Conservation (phyloP, 2,888 invertebrate species). For the Drosophila nr. fundita region DNA sequence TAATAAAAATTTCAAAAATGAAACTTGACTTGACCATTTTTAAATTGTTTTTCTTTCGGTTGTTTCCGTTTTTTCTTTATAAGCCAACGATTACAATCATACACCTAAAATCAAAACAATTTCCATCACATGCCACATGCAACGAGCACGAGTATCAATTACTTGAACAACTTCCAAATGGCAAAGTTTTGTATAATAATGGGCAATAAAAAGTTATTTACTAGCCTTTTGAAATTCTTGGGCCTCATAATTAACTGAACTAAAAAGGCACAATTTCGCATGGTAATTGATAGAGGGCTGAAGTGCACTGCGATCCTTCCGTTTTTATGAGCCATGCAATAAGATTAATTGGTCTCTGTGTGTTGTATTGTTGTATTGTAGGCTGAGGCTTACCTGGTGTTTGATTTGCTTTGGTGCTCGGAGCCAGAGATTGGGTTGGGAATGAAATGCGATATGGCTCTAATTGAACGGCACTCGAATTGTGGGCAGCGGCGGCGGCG, state of each 20-base stretch:
- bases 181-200: background rate
- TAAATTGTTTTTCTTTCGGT: background rate
- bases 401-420: slow-evolving; percentile 20
- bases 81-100: background rate
- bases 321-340: slow-evolving; percentile 40
- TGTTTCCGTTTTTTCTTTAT: background rate
- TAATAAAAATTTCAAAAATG: background rate
- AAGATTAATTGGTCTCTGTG: slow-evolving; percentile 48
- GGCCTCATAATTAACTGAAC: slow-evolving; percentile 38
- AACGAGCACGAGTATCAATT: slow-evolving; percentile 1
- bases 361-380: slow-evolving; percentile 12
- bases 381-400: slow-evolving; percentile 32
- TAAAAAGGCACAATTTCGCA: slow-evolving; percentile 15
- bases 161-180: slow-evolving; percentile 9
- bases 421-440: background rate
- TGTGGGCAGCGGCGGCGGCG: background rate
- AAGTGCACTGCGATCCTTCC: slow-evolving; percentile 32
- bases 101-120: background rate
- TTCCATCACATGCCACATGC: slow-evolving; percentile 2
- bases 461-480: slow-evolving; percentile 39
- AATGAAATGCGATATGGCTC: slow-evolving; percentile 41
- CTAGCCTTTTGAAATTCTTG: slow-evolving; percentile 21
- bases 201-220: slow-evolving; percentile 22
- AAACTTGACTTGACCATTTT: background rate
- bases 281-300: slow-evolving; percentile 35